Conservation (phyloP, 2,888 invertebrate species). For the Orthonychiurus folsomi region DNA sequence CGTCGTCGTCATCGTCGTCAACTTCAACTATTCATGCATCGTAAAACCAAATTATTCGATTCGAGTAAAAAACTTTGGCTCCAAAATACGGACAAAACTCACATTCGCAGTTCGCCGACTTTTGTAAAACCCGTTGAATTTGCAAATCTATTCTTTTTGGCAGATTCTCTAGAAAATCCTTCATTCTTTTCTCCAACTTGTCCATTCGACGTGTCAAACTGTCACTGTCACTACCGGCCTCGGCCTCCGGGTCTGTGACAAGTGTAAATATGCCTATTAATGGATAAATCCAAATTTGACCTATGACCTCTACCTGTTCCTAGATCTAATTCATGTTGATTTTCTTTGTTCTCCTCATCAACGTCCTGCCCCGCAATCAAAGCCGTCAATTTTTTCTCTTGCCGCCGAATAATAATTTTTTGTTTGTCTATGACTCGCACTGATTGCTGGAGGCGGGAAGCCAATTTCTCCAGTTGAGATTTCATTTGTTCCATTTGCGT, state of each 20-base stretch:
- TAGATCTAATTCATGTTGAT: too few relatives aligned
- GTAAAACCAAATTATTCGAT: background rate
- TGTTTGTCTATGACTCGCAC: background rate
- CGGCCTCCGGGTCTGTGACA: background rate
- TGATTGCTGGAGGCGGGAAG: background rate
- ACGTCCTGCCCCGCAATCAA: background rate
- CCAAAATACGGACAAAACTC: too few relatives aligned
- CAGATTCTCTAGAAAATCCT: background rate
- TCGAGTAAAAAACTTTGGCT: background rate
- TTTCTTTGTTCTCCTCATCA: background rate
- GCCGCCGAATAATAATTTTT: background rate
- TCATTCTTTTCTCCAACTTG: background rate
- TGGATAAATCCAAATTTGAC: too few relatives aligned
- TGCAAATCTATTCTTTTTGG: background rate
- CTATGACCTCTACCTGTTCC: too few relatives aligned
- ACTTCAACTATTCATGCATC: background rate
- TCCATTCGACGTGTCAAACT: background rate
- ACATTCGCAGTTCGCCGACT: too few relatives aligned
- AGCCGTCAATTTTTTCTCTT: background rate
- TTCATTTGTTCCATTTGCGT: background rate
- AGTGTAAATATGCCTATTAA: too few relatives aligned
- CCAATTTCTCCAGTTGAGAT: background rate
- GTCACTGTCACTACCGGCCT: background rate
- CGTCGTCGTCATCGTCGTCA: background rate
- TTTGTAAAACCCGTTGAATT: too few relatives aligned